phyloP scores from a whole-genome alignment of 2,797 vertebrate genomes.

The Lepus townsendii region DNA sequence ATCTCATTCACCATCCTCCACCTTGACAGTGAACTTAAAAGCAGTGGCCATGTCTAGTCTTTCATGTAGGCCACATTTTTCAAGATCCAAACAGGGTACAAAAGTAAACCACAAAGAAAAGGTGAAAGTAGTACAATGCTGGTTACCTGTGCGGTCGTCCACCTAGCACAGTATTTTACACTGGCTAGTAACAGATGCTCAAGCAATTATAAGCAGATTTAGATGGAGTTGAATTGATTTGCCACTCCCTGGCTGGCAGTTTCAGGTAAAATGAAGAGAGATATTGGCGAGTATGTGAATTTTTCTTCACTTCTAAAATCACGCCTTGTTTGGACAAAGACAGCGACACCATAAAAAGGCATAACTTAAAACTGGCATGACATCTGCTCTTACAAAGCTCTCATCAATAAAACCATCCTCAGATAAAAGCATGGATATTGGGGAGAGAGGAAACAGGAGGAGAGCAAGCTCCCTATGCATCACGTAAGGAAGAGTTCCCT shows the following conservation, averaged over 20 bases:
- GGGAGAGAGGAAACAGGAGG: neutral
- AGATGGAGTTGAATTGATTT: neutral
- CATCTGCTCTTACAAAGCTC: neutral
- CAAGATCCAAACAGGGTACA: neutral
- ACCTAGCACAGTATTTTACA: neutral
- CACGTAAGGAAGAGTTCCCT: fast-evolving
- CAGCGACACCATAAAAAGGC: neutral
- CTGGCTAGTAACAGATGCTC: neutral
- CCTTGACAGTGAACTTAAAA: neutral
- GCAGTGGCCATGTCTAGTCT: neutral
- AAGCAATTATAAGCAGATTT: neutral
- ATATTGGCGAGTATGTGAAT: neutral
- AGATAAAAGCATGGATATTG: neutral
- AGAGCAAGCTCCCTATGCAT: neutral
- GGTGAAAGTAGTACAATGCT: neutral
- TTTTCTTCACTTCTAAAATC: neutral
- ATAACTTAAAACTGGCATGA: neutral
- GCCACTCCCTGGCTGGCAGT: neutral
- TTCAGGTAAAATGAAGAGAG: neutral
- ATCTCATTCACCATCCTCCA: neutral
- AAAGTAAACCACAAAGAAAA: neutral
- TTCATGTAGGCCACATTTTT: neutral
- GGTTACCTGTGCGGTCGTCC: neutral
- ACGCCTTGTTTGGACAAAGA: neutral
- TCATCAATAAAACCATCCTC: neutral